A percentile compares a stretch with the other conserved stretches of the same genome.
Evolutionary conservation across 2,888 invertebrate genomes (phyloP).

Genomic region (Drosophila lutescens): DNA sequence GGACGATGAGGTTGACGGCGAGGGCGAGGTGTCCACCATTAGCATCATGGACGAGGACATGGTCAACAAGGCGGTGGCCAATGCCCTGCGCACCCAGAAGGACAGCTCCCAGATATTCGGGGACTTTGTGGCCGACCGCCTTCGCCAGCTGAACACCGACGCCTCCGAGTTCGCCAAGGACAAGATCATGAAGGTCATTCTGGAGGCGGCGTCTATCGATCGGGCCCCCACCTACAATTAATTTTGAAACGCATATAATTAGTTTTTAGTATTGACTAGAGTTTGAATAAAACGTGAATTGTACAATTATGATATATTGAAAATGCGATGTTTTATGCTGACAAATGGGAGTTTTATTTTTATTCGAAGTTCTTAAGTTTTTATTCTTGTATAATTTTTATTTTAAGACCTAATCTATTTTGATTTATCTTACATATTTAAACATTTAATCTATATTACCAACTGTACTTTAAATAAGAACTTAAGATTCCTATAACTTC

Average conservation of each 20-base stretch:
- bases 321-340: neutral
- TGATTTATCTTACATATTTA: too few relatives aligned
- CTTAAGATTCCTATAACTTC: too few relatives aligned
- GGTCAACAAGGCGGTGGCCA: constrained; percentile 62
- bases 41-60: constrained; percentile 50
- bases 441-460: too few relatives aligned
- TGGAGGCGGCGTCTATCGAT: constrained; percentile 58
- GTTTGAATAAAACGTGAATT: constrained; percentile 7
- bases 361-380: neutral
- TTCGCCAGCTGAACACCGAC: constrained; percentile 47
- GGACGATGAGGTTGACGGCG: constrained; percentile 31
- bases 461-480: too few relatives aligned
- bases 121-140: constrained; percentile 64
- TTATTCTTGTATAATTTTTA: neutral
- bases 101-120: constrained; percentile 65
- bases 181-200: constrained; percentile 60
- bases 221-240: constrained; percentile 36
- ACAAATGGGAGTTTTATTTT: neutral
- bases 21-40: constrained; percentile 9
- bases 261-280: constrained; percentile 22
- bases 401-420: neutral
- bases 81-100: constrained; percentile 48
- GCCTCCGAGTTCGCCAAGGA: constrained; percentile 65
- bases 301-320: constrained; percentile 10
- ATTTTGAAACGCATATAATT: constrained; percentile 6